These are phyloP conservation scores for Caradrina kadenii DNA, from an alignment of 2,888 invertebrate species.

Conservation along the genomic window DNA sequence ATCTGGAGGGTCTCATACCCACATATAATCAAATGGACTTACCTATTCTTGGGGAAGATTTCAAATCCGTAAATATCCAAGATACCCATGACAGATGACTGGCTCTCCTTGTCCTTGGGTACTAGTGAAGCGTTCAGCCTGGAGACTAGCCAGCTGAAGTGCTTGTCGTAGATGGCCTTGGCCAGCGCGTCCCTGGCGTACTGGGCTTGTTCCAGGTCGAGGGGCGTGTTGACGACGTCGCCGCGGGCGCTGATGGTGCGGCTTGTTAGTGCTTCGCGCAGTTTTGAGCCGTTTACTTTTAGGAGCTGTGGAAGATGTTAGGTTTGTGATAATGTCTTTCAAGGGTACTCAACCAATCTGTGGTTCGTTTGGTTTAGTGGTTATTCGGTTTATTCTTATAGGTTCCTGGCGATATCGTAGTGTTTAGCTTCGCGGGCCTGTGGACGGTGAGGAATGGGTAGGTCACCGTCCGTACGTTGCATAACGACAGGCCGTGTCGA, in stretches of 20 bases:
- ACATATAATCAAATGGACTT: constrained; percentile 46
- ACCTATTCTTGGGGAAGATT: constrained; percentile 97
- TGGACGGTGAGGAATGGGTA: no score
- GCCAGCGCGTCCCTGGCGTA: constrained; percentile 97
- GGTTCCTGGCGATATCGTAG: no score
- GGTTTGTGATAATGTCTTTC: neutral
- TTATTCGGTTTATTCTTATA: no score
- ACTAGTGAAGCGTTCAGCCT: constrained; percentile 94
- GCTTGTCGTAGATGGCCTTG: constrained; percentile 97
- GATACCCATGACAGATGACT: constrained; percentile 95
- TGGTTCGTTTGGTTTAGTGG: no score
- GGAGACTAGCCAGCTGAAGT: constrained; percentile 97
- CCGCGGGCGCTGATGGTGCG: constrained; percentile 96
- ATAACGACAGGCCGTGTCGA: no score
- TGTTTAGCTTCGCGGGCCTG: no score
- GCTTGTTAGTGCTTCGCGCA: constrained; percentile 94
- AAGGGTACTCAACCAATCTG: no score
- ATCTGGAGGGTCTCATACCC: neutral
- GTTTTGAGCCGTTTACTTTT: constrained; percentile 92
- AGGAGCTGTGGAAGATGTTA: constrained; percentile 90
- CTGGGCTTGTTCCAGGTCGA: constrained; percentile 95
- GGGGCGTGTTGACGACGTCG: constrained; percentile 95
- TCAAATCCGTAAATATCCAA: constrained; percentile 98
- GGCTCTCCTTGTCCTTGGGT: constrained; percentile 88
- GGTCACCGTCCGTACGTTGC: no score